phyloP scores from a whole-genome alignment of 2,888 invertebrate species.

The Microctonus brassicae region DNA sequence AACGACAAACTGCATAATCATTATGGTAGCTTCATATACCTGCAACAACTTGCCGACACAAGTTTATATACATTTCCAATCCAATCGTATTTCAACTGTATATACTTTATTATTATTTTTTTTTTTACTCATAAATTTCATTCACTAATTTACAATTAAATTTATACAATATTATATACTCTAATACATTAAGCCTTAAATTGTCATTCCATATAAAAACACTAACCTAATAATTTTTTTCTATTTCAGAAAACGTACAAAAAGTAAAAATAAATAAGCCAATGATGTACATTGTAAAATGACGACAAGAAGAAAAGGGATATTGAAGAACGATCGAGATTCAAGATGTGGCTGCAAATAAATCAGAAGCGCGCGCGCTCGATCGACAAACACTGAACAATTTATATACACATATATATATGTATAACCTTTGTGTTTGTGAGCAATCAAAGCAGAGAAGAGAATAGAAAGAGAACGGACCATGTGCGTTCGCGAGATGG shows the following conservation, averaged over 20 bases:
- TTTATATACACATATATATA: too few species aligned
- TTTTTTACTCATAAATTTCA: too few species aligned
- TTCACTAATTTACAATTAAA: not conserved
- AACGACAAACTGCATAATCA: conserved; percentile 23
- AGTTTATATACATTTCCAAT: not conserved
- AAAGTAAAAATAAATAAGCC: conserved; percentile 8
- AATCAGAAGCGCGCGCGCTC: conserved; percentile 35
- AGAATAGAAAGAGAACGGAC: conserved; percentile 17
- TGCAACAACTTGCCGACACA: not conserved
- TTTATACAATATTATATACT: too few species aligned
- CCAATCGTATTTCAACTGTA: not conserved
- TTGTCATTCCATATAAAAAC: too few species aligned
- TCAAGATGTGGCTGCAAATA: conserved; percentile 33
- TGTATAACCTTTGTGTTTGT: too few species aligned
- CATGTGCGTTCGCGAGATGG: not conserved
- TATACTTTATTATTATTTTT: too few species aligned
- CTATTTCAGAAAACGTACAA: too few species aligned
- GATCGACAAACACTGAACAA: conserved; percentile 25
- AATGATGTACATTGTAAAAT: conserved; percentile 9
- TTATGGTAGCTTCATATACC: not conserved
- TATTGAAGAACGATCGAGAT: conserved; percentile 28
- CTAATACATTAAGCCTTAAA: too few species aligned
- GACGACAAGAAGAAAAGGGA: not conserved
- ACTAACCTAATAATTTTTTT: too few species aligned
- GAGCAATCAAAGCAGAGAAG: not conserved